Base-by-base conservation (phyloP, 2,113 vertebrate genomes). In the Notothenia rossii region DNA sequence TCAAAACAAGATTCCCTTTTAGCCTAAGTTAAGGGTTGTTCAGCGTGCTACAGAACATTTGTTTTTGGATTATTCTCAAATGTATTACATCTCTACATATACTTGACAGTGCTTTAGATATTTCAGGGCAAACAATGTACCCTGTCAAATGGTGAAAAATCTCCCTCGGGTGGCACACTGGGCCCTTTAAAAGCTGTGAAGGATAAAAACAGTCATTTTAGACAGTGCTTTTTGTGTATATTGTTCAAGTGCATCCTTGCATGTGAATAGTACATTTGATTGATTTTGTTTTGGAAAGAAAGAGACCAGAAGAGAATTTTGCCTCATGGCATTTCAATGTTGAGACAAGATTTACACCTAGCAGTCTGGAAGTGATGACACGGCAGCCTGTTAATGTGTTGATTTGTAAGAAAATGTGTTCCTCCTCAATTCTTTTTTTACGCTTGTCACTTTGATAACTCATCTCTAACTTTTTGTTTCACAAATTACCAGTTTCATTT, bases 221-320 rank as follows among this genome's bases (percentile, higher is more conserved):
- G 40, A 8, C 51, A 36, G 45, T 25, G 1, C 0, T 64, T 63
- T 12, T 40, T 40, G 36, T 56, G 36, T 79, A 58, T 64, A 36
- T 40, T 71, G 10, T 33, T 65, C 15, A 43, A 56, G 51, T n/a
- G 48, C n/a, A 17, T 29, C 7, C 25, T 66, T 71, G 53, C 7
- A 7, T 56, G 43, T 18, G 60, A 70, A 63, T 15, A 50, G 13
- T 43, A 18, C 5, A 53, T 46, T 36, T 22, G 13, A 33, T 53
- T 53, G 12, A 66, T 48, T 66, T 63, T 36, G 1, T 1, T 64
- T 51, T 75, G 43, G 22, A 54, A 61, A 66, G 36, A 53, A 46
- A 55, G n/a, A 70, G 2, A 58, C 49, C 56, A 48, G 36, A 81
- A 7, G 51, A 14, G 51, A 71, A 75, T n/a, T 64, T 58, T 75